A percentile compares a stretch with the other conserved stretches of the same genome.
Evolutionary conservation across 2,113 vertebrate genomes (phyloP).

Genomic region (Silurus glanis): DNA sequence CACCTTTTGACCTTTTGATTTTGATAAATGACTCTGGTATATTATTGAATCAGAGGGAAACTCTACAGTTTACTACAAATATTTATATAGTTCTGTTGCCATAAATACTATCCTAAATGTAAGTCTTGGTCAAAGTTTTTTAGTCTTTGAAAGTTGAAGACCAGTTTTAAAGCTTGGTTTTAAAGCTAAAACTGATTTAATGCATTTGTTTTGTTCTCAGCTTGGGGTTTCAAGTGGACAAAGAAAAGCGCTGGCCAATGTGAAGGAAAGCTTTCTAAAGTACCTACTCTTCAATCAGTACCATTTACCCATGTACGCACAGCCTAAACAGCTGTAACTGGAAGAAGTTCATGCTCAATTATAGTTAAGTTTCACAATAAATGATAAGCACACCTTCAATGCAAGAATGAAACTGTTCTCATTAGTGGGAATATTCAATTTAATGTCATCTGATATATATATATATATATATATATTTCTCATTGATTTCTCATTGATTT

Average conservation of each 20-base stretch:
- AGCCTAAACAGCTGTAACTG: conserved; percentile 67
- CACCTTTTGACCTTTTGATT: too few species aligned
- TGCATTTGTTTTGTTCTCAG: conserved; percentile 45
- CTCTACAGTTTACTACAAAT: background rate
- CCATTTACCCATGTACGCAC: conserved; percentile 86
- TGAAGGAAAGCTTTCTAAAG: conserved; percentile 72
- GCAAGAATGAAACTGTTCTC: background rate
- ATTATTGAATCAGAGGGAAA: background rate
- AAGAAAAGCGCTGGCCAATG: conserved; percentile 44
- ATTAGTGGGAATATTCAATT: background rate
- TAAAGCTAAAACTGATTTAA: background rate
- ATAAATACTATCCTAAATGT: background rate
- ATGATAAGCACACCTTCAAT: background rate
- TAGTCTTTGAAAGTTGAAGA: too few species aligned
- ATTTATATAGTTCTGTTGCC: background rate
- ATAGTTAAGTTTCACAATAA: background rate
- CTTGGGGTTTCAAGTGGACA: conserved; percentile 18
- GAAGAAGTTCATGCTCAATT: conserved; percentile 1
- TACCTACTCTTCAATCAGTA: conserved; percentile 80
- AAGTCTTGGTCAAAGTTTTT: background rate
- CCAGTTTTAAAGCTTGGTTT: background rate
- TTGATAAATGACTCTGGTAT: background rate
- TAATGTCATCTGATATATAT: background rate
- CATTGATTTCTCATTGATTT: background rate
- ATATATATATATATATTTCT: too few species aligned